Conservation (phyloP, 2,113 vertebrate species). For the Delphinapterus leucas region DNA sequence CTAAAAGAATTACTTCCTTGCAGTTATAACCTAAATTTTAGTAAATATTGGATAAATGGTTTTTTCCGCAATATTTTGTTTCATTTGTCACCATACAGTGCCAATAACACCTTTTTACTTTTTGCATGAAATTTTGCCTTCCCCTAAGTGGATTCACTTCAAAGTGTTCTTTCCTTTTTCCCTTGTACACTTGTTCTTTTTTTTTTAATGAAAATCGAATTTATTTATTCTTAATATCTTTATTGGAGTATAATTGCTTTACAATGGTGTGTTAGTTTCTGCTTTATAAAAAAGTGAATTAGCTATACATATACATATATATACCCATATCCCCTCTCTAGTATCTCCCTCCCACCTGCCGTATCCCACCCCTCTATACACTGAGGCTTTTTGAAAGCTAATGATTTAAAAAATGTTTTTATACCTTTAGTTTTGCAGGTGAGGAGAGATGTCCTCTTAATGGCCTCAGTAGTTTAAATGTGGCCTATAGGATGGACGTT, state of each 20-base stretch:
- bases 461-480: neutral
- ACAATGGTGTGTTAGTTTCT: no score
- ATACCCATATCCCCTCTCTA: no score
- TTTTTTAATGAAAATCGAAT: no score
- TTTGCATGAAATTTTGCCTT: neutral
- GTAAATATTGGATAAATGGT: neutral
- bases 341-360: no score
- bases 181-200: neutral
- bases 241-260: no score
- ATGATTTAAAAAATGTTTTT: neutral
- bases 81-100: neutral
- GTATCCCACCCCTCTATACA: no score
- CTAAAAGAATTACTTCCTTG: neutral
- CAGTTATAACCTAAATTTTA: neutral
- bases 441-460: neutral
- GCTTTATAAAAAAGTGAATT: no score
- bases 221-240: no score
- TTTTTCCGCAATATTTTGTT: neutral
- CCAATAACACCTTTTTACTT: neutral
- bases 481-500: neutral
- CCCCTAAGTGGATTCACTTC: neutral
- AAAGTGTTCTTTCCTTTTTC: neutral
- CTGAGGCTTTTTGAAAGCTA: neutral
- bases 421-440: neutral
- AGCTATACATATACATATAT: no score